These are phyloP conservation scores for Chironomus tentans DNA, from an alignment of 2,888 invertebrate genomes.

Conservation along the genomic window DNA sequence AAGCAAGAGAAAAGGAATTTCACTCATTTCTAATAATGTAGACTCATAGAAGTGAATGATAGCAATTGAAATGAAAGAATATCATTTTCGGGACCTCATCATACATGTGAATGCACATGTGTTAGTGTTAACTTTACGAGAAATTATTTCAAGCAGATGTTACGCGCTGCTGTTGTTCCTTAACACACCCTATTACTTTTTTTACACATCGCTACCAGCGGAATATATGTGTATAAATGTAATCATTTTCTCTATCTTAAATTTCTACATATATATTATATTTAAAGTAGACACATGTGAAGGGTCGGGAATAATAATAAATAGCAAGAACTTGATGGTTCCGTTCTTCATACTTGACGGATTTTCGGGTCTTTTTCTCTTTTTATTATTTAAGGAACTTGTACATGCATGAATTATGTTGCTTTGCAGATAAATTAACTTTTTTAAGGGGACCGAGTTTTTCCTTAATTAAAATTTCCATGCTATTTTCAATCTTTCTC, in stretches of 20 bases:
- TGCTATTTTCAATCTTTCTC: background rate
- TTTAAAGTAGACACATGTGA: background rate
- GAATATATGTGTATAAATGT: constrained; percentile 21
- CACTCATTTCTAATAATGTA: background rate
- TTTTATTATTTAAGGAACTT: constrained; percentile 9
- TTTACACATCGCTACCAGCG: constrained; percentile 22
- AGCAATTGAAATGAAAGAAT: background rate
- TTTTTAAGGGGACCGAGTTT: background rate
- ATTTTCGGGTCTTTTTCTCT: constrained; percentile 1
- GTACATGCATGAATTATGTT: constrained; percentile 14
- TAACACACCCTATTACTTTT: constrained; percentile 8
- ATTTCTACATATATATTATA: background rate
- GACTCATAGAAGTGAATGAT: background rate
- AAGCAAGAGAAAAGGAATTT: too few species aligned
- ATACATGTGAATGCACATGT: background rate
- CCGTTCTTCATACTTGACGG: constrained; percentile 24
- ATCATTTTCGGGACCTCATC: background rate
- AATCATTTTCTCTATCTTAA: constrained; percentile 5
- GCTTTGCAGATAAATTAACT: background rate
- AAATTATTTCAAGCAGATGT: constrained; percentile 26
- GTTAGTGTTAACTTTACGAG: background rate
- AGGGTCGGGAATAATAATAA: constrained; percentile 18
- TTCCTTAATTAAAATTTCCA: background rate
- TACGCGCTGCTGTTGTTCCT: constrained; percentile 23
- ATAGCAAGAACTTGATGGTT: constrained; percentile 8